Evolutionary conservation across 1,140 invertebrate species (phyloP), one percentile per base, ranked within the genome.

Genomic region (Phenacoccus solenopsis): DNA sequence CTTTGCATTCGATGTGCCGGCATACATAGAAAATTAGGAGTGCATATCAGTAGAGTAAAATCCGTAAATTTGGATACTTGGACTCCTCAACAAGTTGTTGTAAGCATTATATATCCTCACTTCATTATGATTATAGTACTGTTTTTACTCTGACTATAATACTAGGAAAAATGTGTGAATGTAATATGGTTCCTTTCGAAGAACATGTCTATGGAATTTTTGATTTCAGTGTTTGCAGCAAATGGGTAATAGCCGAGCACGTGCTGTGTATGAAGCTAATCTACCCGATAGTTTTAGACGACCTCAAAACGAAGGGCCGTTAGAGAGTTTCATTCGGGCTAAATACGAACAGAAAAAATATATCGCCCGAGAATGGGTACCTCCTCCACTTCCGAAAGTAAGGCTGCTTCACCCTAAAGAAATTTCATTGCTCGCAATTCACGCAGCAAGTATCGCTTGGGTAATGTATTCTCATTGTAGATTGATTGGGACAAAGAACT

Each of bases 281-380:
- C 80, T 98, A 64, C 95, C 95, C 0, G 96, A 98, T 78, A 91
- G 88, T 75, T 98, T 97, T 78, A 83, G 93, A 22, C 84, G 96
- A 74, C 96, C 96, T 10, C 95, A 98, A 79, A 95, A 90, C 70
- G 96, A 98, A 78, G 90, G 91, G 68, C 88, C 91, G 16, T 81
- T 98, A 28, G 96, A 98, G 79, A 87, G 87, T 64, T 99, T 99
- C 79, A 95, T 98, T 73, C 84, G 96, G 68, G 91, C 93, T 49
- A 99, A 99, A 82, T 99, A 99, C 81, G 96, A 98, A 79, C 90
- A 94, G 75, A 98, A 97, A 81, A 98, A 97, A 77, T 98, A 98
- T 78, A 93, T 98, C 75, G 96, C 95, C 24, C 87, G 90, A 74
- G 95, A 98, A 81, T 98, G 94, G 94, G 90, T 97, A 35, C 90